These are phyloP conservation scores for Nomada lathburiana DNA, from an alignment of 2,888 invertebrate genomes.

Conservation along the genomic window DNA sequence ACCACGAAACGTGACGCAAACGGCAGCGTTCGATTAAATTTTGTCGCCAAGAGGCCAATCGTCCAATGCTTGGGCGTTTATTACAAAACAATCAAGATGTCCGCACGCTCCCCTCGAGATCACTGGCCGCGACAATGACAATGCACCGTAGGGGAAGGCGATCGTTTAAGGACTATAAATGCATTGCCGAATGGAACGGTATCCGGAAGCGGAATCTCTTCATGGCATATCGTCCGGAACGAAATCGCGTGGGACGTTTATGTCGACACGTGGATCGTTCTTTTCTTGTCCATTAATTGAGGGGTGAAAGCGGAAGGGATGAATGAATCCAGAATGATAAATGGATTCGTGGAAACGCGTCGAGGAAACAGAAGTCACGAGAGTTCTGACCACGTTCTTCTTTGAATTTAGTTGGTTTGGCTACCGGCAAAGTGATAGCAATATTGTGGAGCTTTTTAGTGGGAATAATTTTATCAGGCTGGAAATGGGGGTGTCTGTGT, in stretches of 20 bases:
- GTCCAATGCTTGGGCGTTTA: constrained; percentile 30
- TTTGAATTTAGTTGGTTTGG: neutral
- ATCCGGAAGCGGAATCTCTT: constrained; percentile 70
- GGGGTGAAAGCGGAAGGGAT: constrained; percentile 27
- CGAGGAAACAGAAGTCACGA: constrained; percentile 18
- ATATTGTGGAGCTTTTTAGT: too few relatives aligned
- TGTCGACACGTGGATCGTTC: constrained; percentile 25
- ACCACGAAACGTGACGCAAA: neutral
- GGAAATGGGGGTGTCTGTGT: too few relatives aligned
- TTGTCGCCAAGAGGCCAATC: constrained; percentile 11
- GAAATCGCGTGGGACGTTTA: constrained; percentile 63
- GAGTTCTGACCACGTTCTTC: neutral
- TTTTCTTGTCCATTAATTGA: constrained; percentile 48
- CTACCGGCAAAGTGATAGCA: neutral
- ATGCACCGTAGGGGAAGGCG: constrained; percentile 43
- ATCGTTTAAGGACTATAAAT: constrained; percentile 72
- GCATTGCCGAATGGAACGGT: constrained; percentile 68
- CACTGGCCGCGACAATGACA: constrained; percentile 35
- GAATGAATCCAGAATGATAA: constrained; percentile 41
- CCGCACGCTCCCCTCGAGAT: too few relatives aligned
- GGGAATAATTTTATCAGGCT: too few relatives aligned
- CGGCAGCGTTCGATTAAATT: constrained; percentile 28
- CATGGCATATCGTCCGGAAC: constrained; percentile 60
- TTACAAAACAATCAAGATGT: constrained; percentile 2
- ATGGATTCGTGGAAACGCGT: constrained; percentile 54